Evolutionary conservation across 2,113 vertebrate genomes (phyloP).

Genomic region (Meles meles): DNA sequence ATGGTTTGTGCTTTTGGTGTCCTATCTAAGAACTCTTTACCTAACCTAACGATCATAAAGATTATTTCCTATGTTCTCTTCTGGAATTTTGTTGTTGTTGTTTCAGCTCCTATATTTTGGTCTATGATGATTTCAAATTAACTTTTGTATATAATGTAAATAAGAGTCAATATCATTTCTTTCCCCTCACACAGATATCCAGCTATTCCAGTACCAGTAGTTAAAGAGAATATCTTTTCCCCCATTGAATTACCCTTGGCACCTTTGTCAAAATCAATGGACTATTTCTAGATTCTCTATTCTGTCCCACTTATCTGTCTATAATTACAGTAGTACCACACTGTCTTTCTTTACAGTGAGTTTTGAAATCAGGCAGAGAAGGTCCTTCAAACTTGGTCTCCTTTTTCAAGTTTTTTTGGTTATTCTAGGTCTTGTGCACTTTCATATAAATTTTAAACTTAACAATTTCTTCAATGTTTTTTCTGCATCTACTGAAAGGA

Average conservation of each 20-base stretch:
- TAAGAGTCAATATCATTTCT: not conserved
- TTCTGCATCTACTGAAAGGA: not conserved
- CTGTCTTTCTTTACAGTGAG: not conserved
- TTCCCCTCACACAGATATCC: not conserved
- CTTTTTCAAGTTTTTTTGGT: not conserved
- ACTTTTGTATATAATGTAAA: not conserved
- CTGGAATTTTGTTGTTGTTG: not conserved
- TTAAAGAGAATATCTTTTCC: not conserved
- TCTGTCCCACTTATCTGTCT: not conserved
- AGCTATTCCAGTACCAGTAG: not conserved
- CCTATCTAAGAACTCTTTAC: not conserved
- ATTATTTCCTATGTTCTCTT: not conserved
- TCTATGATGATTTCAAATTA: not conserved
- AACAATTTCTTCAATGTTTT: not conserved
- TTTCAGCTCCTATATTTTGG: not conserved
- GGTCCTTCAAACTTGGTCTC: not conserved
- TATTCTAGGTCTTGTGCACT: not conserved
- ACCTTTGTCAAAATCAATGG: not conserved
- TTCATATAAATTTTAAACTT: not conserved
- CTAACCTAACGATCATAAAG: not conserved
- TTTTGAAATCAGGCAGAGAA: not conserved
- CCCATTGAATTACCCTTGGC: not conserved
- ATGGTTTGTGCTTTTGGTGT: not conserved
- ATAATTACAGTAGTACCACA: not conserved
- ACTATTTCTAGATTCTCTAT: not conserved